Conservation (phyloP, 2,888 invertebrate genomes). For the Pterostichus madidus region DNA sequence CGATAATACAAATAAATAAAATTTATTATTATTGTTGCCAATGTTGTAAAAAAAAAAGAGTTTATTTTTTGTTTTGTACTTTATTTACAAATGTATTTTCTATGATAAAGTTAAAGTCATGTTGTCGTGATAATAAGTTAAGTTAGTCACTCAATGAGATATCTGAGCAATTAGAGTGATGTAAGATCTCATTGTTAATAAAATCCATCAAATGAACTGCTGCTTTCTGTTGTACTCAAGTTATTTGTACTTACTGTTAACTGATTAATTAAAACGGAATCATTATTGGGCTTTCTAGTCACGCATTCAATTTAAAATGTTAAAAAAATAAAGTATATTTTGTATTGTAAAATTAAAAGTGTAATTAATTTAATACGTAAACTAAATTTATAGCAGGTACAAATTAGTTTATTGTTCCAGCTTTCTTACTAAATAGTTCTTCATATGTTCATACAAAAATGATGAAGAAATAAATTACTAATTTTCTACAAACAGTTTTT, state of each 20-base stretch:
- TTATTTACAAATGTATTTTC: conserved; percentile 51
- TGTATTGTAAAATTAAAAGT: conserved; percentile 21
- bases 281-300: conserved; percentile 35
- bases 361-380: conserved; percentile 36
- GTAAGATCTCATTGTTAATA: conserved; percentile 33
- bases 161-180: conserved; percentile 16
- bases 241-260: conserved; percentile 28
- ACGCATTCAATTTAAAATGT: not conserved
- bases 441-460: conserved; percentile 50
- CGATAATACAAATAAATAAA: conserved; percentile 48
- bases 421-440: conserved; percentile 25
- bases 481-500: not conserved
- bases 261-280: not conserved
- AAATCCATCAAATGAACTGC: conserved; percentile 5
- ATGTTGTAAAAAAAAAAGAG: conserved; percentile 51
- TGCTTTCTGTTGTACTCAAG: conserved; percentile 32
- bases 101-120: conserved; percentile 16
- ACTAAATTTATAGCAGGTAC: conserved; percentile 22
- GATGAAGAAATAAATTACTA: conserved; percentile 39
- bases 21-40: conserved; percentile 54
- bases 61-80: conserved; percentile 56
- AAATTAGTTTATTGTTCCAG: conserved; percentile 45
- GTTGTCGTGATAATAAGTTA: conserved; percentile 49
- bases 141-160: conserved; percentile 26
- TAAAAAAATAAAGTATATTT: not conserved